A percentile compares a stretch with the other conserved stretches of the same genome.
phyloP scores from a whole-genome alignment of 2,797 vertebrate genomes.

The Acrossocheilus wenchowensis region DNA sequence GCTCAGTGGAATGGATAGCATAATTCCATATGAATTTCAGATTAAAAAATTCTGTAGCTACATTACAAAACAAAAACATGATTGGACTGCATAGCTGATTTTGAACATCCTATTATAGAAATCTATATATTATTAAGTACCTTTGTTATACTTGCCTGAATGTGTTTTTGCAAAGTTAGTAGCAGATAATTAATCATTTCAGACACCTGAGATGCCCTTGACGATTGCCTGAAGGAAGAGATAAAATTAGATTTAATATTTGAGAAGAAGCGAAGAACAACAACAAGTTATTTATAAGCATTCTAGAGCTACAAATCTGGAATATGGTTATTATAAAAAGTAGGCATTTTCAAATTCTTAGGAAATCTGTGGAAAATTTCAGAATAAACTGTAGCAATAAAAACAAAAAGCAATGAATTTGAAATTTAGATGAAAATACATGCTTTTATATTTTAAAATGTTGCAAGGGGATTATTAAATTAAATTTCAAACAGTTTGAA shows the following conservation, averaged over 20 bases:
- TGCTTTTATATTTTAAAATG: background rate
- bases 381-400: no score
- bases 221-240: background rate
- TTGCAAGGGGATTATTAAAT: background rate
- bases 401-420: background rate
- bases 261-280: background rate
- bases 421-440: background rate
- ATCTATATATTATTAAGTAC: background rate
- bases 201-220: background rate
- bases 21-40: background rate
- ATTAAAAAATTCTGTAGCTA: background rate
- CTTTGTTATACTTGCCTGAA: background rate
- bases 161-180: background rate
- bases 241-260: background rate
- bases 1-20: background rate
- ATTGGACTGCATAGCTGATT: background rate
- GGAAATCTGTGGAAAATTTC: background rate
- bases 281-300: background rate
- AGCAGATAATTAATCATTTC: background rate
- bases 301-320: background rate
- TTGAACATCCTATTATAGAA: background rate
- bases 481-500: background rate
- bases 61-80: no score
- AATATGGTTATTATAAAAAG: background rate
- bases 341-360: background rate